Conservation (phyloP, 2,113 vertebrate genomes). For the Tiliqua scincoides region DNA sequence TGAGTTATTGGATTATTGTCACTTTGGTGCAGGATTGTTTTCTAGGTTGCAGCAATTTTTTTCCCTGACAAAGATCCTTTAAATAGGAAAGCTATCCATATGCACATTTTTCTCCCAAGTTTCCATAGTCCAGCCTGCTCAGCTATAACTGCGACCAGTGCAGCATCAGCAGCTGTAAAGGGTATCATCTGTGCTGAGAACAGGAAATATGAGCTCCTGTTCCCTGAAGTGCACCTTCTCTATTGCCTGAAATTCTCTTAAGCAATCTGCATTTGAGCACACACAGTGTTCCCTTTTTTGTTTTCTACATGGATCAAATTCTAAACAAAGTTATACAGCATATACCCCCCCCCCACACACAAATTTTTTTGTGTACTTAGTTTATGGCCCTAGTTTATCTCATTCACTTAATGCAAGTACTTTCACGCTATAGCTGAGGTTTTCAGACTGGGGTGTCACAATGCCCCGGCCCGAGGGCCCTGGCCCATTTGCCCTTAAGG, state of each 20-base stretch:
- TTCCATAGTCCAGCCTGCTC: background rate
- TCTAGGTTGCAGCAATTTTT: background rate
- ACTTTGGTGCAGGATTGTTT: background rate
- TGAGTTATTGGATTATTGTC: background rate
- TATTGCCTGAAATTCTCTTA: background rate
- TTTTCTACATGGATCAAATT: background rate
- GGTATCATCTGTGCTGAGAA: background rate
- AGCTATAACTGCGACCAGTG: slow-evolving; percentile 9
- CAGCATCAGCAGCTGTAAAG: background rate
- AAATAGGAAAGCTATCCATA: background rate
- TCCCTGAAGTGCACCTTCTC: background rate
- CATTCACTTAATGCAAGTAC: background rate
- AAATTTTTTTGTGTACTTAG: background rate
- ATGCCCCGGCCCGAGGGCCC: no score
- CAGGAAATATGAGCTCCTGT: slow-evolving; percentile 33
- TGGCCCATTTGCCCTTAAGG: no score
- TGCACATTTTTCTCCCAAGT: background rate
- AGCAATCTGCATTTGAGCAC: background rate
- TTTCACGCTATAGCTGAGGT: no score
- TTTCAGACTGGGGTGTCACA: no score
- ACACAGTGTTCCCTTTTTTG: background rate
- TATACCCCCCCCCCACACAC: background rate
- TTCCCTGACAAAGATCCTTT: background rate
- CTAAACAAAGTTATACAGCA: background rate
- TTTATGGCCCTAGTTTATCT: background rate